A percentile compares a stretch with the other conserved stretches of the same genome.
Conservation (phyloP, 2,888 invertebrate genomes). For the Ormia ochracea region DNA sequence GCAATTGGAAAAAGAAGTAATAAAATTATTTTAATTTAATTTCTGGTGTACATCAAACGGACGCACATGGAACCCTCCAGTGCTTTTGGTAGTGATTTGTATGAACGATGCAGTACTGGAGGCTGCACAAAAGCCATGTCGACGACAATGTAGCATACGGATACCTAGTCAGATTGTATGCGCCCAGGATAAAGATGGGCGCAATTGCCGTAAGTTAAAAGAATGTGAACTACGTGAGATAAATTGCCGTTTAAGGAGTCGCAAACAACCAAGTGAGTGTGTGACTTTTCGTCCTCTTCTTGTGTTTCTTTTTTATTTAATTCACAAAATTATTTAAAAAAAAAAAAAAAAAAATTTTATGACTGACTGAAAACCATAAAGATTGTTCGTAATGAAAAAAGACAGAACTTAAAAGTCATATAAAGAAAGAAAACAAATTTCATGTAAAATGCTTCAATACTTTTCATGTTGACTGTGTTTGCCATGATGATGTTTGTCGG, state of each 20-base stretch:
- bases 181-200: conserved; percentile 45
- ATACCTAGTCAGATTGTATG: conserved; percentile 45
- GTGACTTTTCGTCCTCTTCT: background rate
- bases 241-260: conserved; percentile 50
- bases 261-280: conserved; percentile 49
- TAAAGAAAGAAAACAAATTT: conserved; percentile 15
- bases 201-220: conserved; percentile 53
- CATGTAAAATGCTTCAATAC: conserved; percentile 24
- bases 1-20: conserved; percentile 37
- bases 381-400: background rate
- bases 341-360: conserved; percentile 42
- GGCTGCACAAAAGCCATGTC: conserved; percentile 44
- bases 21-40: conserved; percentile 16
- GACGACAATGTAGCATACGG: conserved; percentile 50
- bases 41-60: background rate
- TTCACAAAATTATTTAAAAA: conserved; percentile 19
- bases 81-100: background rate
- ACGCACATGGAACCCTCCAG: conserved; percentile 20
- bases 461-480: conserved; percentile 28
- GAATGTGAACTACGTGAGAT: conserved; percentile 57
- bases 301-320: too few species aligned
- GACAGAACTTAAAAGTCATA: background rate
- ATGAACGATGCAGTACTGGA: background rate
- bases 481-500: background rate
- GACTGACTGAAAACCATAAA: conserved; percentile 27